These are phyloP conservation scores for Cydia splendana DNA, from an alignment of 1,140 invertebrate genomes.

Conservation along the genomic window DNA sequence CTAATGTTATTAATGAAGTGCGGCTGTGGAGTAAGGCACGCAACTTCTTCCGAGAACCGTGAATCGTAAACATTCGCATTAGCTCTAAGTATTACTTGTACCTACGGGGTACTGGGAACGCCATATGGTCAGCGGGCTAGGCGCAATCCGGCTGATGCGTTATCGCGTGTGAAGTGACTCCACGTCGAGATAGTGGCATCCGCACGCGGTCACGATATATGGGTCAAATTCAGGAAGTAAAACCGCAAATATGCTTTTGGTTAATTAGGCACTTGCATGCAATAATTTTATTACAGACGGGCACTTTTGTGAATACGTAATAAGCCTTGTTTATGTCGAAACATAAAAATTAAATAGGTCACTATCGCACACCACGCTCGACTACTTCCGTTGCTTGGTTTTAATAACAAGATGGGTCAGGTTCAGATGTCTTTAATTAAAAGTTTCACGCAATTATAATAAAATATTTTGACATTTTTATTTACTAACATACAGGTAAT, in stretches of 20 bases:
- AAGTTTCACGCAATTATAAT: neutral
- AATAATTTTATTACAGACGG: neutral
- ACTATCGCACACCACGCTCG: neutral
- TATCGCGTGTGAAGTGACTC: constrained; percentile 48
- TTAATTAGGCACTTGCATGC: constrained; percentile 16
- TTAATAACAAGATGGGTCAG: constrained; percentile 1
- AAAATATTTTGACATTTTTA: neutral
- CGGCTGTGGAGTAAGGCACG: constrained; percentile 45
- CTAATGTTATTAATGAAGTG: constrained; percentile 60
- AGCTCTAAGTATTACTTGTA: constrained; percentile 17
- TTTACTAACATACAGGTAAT: too few relatives aligned
- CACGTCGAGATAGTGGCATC: constrained; percentile 62
- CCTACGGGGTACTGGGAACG: constrained; percentile 20
- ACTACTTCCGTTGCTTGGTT: neutral
- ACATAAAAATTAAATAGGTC: neutral
- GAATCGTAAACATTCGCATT: constrained; percentile 39
- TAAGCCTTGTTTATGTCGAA: neutral
- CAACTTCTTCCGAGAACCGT: constrained; percentile 51
- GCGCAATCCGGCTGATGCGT: constrained; percentile 52
- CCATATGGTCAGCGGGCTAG: constrained; percentile 48
- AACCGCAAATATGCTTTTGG: constrained; percentile 62
- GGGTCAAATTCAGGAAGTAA: constrained; percentile 68
- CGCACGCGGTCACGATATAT: constrained; percentile 54
- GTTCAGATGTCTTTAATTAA: neutral
- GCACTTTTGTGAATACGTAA: neutral